Evolutionary conservation across 2,797 vertebrate genomes (phyloP).

Genomic region (Malurus leucopterus): DNA sequence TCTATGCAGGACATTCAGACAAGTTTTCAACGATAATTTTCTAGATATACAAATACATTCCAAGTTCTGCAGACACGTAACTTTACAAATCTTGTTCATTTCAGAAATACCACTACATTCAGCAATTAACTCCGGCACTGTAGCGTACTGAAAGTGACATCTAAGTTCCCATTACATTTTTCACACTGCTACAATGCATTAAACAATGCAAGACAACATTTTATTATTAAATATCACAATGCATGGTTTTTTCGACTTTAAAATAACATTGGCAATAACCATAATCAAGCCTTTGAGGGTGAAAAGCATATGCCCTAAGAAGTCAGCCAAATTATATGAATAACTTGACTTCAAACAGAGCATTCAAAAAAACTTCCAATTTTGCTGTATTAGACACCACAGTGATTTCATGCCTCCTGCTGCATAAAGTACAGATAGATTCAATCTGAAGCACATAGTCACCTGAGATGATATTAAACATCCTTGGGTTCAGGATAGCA

Average conservation of each 20-base stretch:
- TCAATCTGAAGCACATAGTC: conserved; percentile 43
- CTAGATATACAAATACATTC: background rate
- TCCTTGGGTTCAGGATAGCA: conserved; percentile 95
- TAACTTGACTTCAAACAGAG: background rate
- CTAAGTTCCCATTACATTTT: background rate
- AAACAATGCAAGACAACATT: background rate
- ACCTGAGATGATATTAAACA: conserved; percentile 99
- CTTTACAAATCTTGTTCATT: background rate
- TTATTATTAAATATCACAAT: background rate
- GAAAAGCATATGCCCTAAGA: background rate
- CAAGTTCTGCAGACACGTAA: background rate
- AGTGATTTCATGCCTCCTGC: background rate
- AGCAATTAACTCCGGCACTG: background rate
- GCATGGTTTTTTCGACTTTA: background rate
- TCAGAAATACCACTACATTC: background rate
- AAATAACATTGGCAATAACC: background rate
- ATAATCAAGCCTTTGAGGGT: background rate
- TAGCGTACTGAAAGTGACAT: background rate
- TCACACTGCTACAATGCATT: background rate
- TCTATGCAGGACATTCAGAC: background rate
- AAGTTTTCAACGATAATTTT: background rate
- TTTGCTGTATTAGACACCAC: background rate
- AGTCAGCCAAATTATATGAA: background rate
- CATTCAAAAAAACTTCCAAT: background rate
- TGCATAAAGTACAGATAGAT: background rate